phyloP scores from a whole-genome alignment of 2,888 invertebrate species.

The Aporophyla lueneburgensis region DNA sequence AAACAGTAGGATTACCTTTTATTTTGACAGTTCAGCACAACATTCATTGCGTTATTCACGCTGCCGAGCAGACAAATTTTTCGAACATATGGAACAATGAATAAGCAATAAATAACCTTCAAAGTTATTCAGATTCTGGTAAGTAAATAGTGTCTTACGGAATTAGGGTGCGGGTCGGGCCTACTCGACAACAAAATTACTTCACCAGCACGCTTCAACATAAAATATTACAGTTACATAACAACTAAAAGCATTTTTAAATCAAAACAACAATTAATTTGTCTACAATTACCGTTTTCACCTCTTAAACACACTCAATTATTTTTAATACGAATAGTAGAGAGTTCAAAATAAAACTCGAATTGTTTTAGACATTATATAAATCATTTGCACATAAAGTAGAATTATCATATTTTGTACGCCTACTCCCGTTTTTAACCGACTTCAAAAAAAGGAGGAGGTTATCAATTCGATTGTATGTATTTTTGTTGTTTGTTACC shows the following conservation, averaged over 20 bases:
- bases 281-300: constrained; percentile 32
- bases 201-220: not conserved
- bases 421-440: constrained; percentile 2
- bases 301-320: constrained; percentile 26
- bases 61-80: too few relatives aligned
- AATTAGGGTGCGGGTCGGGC: too few relatives aligned
- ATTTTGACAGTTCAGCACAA: too few relatives aligned
- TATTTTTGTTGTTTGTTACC: too few relatives aligned
- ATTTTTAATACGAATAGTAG: constrained; percentile 19
- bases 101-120: too few relatives aligned
- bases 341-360: constrained; percentile 3
- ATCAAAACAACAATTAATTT: constrained; percentile 1
- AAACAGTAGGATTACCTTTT: too few relatives aligned
- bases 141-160: too few relatives aligned
- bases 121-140: too few relatives aligned
- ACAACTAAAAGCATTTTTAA: not conserved
- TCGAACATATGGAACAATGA: too few relatives aligned
- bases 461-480: too few relatives aligned
- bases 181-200: not conserved
- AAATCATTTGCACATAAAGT: constrained; percentile 27
- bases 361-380: not conserved
- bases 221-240: constrained; percentile 15
- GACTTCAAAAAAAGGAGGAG: too few relatives aligned
- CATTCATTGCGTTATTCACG: too few relatives aligned
- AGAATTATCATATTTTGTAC: constrained; percentile 18